Conservation (phyloP, 1,140 invertebrate genomes). For the Drosophila punjabiensis region DNA sequence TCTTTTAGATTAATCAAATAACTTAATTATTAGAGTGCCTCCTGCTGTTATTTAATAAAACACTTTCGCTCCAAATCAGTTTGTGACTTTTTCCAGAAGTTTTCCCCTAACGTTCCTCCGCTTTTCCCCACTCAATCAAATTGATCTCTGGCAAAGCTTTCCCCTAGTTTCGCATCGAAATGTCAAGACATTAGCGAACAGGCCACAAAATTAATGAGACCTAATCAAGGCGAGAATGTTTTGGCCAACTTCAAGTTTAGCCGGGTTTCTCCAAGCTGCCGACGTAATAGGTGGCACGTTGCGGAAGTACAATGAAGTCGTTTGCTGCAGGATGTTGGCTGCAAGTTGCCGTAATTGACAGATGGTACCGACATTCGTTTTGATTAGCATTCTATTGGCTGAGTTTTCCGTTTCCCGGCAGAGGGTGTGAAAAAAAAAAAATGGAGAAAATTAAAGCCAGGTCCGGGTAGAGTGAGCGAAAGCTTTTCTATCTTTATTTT, state of each 20-base stretch:
- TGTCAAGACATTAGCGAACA: conserved; percentile 56
- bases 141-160: conserved; percentile 11
- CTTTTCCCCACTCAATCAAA: conserved; percentile 19
- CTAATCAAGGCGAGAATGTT: conserved; percentile 73
- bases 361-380: conserved; percentile 59
- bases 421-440: conserved; percentile 15
- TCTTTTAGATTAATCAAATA: no score
- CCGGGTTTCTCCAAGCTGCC: conserved; percentile 52
- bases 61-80: conserved; percentile 1
- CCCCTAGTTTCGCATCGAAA: conserved; percentile 19
- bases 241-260: conserved; percentile 48
- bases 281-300: conserved; percentile 66
- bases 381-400: conserved; percentile 59
- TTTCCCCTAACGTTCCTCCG: not conserved
- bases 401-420: not conserved
- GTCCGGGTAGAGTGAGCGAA: not conserved
- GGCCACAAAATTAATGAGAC: conserved; percentile 61
- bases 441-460: conserved; percentile 15
- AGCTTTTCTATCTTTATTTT: conserved; percentile 3
- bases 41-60: not conserved
- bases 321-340: conserved; percentile 31
- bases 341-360: conserved; percentile 65
- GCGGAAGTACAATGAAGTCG: conserved; percentile 34
- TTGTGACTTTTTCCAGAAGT: not conserved
- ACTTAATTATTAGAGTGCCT: no score